Percentiles rank a stretch among this genome's conserved stretches.
Evolutionary conservation across 2,888 invertebrate genomes (phyloP).

Genomic region (Orthosia gracilis): DNA sequence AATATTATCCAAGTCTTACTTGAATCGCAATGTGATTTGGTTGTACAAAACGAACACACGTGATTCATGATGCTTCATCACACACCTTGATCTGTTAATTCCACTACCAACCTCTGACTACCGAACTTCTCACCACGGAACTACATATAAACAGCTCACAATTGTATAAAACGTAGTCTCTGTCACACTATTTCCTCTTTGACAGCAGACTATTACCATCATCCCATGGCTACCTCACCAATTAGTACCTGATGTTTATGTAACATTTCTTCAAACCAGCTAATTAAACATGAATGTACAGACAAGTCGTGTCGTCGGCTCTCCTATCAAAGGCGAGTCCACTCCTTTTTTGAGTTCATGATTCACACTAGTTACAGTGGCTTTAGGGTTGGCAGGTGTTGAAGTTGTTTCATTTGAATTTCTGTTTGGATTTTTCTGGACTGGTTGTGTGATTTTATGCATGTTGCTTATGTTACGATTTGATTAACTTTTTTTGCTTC

Average conservation of each 20-base stretch:
- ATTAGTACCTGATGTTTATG: constrained; percentile 68
- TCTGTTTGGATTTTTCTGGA: constrained; percentile 11
- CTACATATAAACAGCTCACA: background rate
- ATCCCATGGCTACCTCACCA: constrained; percentile 59
- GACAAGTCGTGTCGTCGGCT: constrained; percentile 66
- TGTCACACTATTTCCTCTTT: constrained; percentile 8
- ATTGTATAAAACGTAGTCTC: constrained; percentile 2
- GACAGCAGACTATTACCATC: constrained; percentile 55
- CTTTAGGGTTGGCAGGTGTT: constrained; percentile 59
- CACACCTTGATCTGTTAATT: background rate
- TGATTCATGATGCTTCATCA: background rate
- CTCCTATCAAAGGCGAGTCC: constrained; percentile 66
- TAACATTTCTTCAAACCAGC: constrained; percentile 65
- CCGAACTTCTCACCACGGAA: too few species aligned
- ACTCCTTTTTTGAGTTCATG: constrained; percentile 68
- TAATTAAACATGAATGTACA: constrained; percentile 65
- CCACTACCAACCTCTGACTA: background rate
- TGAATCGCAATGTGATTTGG: background rate
- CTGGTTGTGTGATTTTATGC: constrained; percentile 12
- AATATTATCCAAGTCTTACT: background rate
- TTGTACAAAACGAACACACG: background rate
- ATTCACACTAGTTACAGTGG: constrained; percentile 65
- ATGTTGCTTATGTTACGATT: constrained; percentile 9
- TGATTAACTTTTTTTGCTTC: background rate
- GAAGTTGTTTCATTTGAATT: constrained; percentile 27